Evolutionary conservation across 1,140 invertebrate species (phyloP), one percentile per base, ranked within the genome.

Genomic region (Drosophila tropicalis): DNA sequence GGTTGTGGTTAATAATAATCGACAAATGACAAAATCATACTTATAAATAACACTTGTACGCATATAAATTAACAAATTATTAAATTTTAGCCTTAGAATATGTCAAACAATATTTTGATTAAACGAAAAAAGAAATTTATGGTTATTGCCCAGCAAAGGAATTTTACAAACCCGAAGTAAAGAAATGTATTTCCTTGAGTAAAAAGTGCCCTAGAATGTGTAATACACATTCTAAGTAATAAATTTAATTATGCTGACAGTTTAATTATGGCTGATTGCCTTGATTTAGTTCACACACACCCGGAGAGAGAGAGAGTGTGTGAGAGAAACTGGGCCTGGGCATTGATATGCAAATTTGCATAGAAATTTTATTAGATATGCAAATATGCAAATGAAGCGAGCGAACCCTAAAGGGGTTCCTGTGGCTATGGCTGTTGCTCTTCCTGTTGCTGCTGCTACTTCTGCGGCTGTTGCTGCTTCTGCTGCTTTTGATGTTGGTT

Each of bases 161-260:
- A 67, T 64, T 10, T 29, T 22, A 15, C 34, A 29, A 44, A 76
- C 70, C 58, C 39, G 58, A 62, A 44, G 44, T 22, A 63, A 58
- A 36, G 19, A 44, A 6, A 44, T 44, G 9, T 51, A 22, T 9
- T 19, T 51, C 3, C 44, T 51, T 19, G 44, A 22, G 7, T 13
- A 39, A 9, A 39, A 39, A 39, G 12, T 39, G 12, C 10, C 36
- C 4, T 39, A 39, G 2, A 39, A 39, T 12, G 12, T 13, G 4
- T 39, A n/a, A n/a, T 39, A 5, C 36, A 39, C 36, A 39, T 51
- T 51, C 44, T 51, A 13, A 62, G 74, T 74, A 44, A 89, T 87
- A 83, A 87, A 87, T 87, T 89, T 70, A 89, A 83, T 89, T 87
- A 83, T 67, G 84, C 67, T 63, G 83, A 89, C 83, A 87, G 84